Evolutionary conservation across 2,888 invertebrate species (phyloP).

Genomic region (Cinara cedri): DNA sequence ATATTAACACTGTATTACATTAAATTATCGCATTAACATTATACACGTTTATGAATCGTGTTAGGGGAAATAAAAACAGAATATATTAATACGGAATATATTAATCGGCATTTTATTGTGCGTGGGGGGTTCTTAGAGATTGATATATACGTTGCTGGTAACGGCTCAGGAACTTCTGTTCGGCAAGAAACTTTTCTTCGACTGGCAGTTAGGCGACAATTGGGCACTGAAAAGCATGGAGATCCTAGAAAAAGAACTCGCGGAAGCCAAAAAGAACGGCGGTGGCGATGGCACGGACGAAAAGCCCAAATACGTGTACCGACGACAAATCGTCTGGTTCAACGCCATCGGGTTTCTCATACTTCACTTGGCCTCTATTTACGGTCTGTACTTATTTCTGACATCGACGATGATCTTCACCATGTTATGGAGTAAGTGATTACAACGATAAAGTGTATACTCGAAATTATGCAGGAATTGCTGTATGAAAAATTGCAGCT

Average conservation of each 20-base stretch:
- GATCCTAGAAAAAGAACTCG: not conserved
- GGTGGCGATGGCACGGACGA: not conserved
- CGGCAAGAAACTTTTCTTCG: constrained; percentile 9
- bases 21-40: no score
- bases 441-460: no score
- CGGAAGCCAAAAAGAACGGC: not conserved
- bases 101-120: no score
- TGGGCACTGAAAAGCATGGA: constrained; percentile 14
- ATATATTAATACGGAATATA: no score
- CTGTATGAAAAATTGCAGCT: no score
- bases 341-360: constrained; percentile 69
- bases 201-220: constrained; percentile 17
- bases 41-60: no score
- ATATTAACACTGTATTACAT: no score
- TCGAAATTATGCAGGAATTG: no score
- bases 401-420: constrained; percentile 62
- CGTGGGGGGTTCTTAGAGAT: not conserved
- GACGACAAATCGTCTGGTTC: constrained; percentile 67
- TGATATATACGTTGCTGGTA: constrained; percentile 6
- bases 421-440: constrained; percentile 63
- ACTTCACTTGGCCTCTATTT: constrained; percentile 66
- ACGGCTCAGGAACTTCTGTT: constrained; percentile 11
- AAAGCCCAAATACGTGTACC: constrained; percentile 13
- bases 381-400: constrained; percentile 64
- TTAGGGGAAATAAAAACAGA: no score